Conservation (phyloP, 2,888 invertebrate species). For the Drosophila flavopinicola region DNA sequence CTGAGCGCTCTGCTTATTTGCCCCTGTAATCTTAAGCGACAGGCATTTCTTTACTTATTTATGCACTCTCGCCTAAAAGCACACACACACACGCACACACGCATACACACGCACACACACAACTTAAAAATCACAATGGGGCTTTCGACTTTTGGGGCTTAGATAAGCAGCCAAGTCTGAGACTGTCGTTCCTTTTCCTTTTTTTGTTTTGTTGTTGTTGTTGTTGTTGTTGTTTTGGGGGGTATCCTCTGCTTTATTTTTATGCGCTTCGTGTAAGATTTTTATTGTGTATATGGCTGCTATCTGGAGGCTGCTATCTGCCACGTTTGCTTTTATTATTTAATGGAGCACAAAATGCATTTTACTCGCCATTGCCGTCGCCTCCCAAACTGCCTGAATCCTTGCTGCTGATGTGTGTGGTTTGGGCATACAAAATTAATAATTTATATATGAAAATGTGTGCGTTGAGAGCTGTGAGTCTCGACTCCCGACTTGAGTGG, state of each 20-base stretch:
- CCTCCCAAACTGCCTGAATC: constrained; percentile 20
- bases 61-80: constrained; percentile 66
- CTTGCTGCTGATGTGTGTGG: constrained; percentile 44
- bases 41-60: constrained; percentile 80
- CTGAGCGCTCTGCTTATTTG: constrained; percentile 67
- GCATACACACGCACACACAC: constrained; percentile 43
- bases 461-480: constrained; percentile 79
- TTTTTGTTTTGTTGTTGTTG: neutral
- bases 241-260: constrained; percentile 66
- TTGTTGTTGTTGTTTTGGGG: constrained; percentile 14
- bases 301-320: constrained; percentile 71
- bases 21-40: constrained; percentile 80
- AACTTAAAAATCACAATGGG: constrained; percentile 82
- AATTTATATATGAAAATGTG: constrained; percentile 83
- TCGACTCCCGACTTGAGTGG: constrained; percentile 40
- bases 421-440: constrained; percentile 79
- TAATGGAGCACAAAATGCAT: constrained; percentile 83
- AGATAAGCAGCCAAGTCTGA: constrained; percentile 63
- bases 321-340: constrained; percentile 82
- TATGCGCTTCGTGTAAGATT: constrained; percentile 80
- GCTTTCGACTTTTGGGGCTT: constrained; percentile 66
- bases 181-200: constrained; percentile 25
- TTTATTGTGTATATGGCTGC: constrained; percentile 72
- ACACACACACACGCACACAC: constrained; percentile 38
- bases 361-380: constrained; percentile 63